These are phyloP conservation scores for Prostheceraeus crozeri DNA, from an alignment of 2,888 invertebrate species.

Conservation along the genomic window DNA sequence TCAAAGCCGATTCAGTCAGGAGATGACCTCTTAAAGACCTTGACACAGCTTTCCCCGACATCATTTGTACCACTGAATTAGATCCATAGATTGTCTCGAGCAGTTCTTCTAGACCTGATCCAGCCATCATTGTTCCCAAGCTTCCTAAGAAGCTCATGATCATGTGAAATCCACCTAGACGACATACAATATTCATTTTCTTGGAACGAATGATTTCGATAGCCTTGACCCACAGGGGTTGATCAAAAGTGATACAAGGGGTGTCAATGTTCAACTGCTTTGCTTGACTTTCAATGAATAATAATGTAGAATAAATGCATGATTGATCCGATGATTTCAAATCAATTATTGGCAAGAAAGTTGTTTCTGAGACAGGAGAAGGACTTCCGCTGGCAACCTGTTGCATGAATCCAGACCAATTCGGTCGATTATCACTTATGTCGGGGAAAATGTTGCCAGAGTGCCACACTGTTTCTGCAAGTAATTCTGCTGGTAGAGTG, in stretches of 20 bases:
- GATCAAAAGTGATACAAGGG: slow-evolving; percentile 1
- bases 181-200: slow-evolving; percentile 17
- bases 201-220: slow-evolving; percentile 15
- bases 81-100: not conserved
- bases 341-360: not conserved
- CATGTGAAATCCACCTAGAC: slow-evolving; percentile 18
- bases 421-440: too few species aligned
- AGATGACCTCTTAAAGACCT: slow-evolving; percentile 8
- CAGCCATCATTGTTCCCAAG: slow-evolving; percentile 19
- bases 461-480: slow-evolving; percentile 6
- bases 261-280: not conserved
- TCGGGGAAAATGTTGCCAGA: slow-evolving; percentile 14
- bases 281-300: slow-evolving; percentile 8
- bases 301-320: too few species aligned
- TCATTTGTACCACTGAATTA: slow-evolving; percentile 18
- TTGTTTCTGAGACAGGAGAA: not conserved
- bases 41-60: slow-evolving; percentile 17
- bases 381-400: not conserved
- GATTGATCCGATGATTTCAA: slow-evolving; percentile 3
- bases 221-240: slow-evolving; percentile 9
- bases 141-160: slow-evolving; percentile 23
- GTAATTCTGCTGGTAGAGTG: slow-evolving; percentile 1
- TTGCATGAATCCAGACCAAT: slow-evolving; percentile 8
- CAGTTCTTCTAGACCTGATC: not conserved
- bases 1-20: slow-evolving; percentile 2